phyloP scores from a whole-genome alignment of 2,797 vertebrate species.

The Enteromius afrohamiltoni region DNA sequence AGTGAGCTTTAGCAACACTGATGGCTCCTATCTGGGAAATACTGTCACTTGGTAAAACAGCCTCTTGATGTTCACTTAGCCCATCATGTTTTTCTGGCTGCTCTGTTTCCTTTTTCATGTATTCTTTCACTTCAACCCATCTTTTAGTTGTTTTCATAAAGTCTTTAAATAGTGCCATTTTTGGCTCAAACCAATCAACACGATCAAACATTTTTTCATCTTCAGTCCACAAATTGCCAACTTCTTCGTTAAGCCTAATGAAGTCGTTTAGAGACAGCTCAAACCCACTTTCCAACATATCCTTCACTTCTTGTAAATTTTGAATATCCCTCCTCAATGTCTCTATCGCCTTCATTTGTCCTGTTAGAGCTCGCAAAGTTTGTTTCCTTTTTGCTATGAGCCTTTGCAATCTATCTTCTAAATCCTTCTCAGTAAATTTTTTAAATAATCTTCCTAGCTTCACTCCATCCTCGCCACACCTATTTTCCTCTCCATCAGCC shows the following conservation, averaged over 20 bases:
- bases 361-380: constrained; percentile 19
- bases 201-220: constrained; percentile 27
- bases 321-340: constrained; percentile 17
- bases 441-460: not conserved
- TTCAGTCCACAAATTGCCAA: constrained; percentile 32
- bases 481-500: not conserved
- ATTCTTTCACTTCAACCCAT: constrained; percentile 20
- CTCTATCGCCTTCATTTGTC: constrained; percentile 21
- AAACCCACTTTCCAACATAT: constrained; percentile 31
- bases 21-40: constrained; percentile 19
- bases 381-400: constrained; percentile 4
- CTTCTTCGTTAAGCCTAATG: not conserved
- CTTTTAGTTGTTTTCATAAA: constrained; percentile 4
- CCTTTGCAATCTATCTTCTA: constrained; percentile 29
- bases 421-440: constrained; percentile 10
- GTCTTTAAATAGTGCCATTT: constrained; percentile 8
- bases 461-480: not conserved
- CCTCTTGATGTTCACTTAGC: constrained; percentile 5
- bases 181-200: constrained; percentile 12
- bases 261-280: constrained; percentile 25
- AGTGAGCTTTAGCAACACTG: not conserved
- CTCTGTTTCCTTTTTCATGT: not conserved
- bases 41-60: constrained; percentile 32
- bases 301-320: constrained; percentile 15
- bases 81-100: constrained; percentile 12